phyloP scores from a whole-genome alignment of 2,888 invertebrate species.

The Crocallis elinguaria region DNA sequence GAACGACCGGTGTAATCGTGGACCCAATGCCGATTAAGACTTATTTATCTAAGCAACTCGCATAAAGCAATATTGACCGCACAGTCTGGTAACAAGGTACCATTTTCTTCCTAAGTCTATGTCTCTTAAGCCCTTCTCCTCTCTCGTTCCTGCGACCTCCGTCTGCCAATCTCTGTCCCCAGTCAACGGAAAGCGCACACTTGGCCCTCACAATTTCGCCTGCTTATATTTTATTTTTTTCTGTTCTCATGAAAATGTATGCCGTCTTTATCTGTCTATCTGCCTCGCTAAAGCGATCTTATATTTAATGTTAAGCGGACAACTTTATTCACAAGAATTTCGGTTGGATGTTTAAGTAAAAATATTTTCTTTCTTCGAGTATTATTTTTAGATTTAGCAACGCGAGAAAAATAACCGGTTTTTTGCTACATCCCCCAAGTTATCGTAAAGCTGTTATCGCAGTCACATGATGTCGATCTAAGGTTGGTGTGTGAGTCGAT shows the following conservation, averaged over 20 bases:
- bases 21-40: constrained; percentile 70
- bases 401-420: constrained; percentile 48
- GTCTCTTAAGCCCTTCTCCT: constrained; percentile 58
- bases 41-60: constrained; percentile 56
- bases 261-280: constrained; percentile 73
- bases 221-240: constrained; percentile 68
- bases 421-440: constrained; percentile 41
- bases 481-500: constrained; percentile 22
- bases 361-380: constrained; percentile 52
- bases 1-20: constrained; percentile 82
- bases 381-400: constrained; percentile 62
- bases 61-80: constrained; percentile 63
- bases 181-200: constrained; percentile 66
- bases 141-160: constrained; percentile 37
- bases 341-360: constrained; percentile 53
- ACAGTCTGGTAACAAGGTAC: constrained; percentile 52
- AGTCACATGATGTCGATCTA: constrained; percentile 25
- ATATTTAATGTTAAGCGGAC: constrained; percentile 73
- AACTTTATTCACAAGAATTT: constrained; percentile 69
- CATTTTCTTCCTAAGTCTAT: constrained; percentile 48
- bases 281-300: constrained; percentile 72
- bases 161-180: constrained; percentile 62
- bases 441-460: constrained; percentile 35
- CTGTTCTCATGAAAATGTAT: constrained; percentile 74
- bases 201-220: constrained; percentile 64